Evolutionary conservation across 2,888 invertebrate species (phyloP).

Genomic region (Sphecodes monilicornis): DNA sequence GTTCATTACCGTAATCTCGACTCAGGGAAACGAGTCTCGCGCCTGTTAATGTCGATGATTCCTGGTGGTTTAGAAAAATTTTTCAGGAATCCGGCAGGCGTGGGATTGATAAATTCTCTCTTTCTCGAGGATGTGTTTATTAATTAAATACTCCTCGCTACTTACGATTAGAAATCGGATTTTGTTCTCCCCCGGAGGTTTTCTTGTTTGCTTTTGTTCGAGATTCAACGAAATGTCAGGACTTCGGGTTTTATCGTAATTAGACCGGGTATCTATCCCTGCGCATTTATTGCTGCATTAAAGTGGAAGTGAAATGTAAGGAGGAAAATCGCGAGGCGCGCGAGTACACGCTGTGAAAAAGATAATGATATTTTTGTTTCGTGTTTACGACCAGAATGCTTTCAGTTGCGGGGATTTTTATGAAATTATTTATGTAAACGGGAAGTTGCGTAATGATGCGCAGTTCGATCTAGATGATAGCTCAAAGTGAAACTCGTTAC

Average conservation of each 20-base stretch:
- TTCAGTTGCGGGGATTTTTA: slow-evolving; percentile 10
- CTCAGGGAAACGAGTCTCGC: neutral
- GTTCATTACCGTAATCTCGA: slow-evolving; percentile 33
- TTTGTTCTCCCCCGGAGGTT: neutral
- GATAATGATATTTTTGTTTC: slow-evolving; percentile 2
- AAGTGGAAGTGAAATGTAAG: neutral
- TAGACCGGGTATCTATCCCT: neutral
- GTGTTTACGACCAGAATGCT: slow-evolving; percentile 17
- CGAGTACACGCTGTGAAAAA: neutral
- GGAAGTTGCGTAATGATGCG: neutral
- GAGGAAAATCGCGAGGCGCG: neutral
- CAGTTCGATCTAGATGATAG: neutral
- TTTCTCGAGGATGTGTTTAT: neutral
- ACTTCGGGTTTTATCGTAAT: neutral
- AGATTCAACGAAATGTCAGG: neutral
- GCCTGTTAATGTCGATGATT: neutral
- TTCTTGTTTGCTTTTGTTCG: neutral
- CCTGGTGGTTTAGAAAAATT: neutral
- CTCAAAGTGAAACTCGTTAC: slow-evolving; percentile 1
- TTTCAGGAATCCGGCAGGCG: neutral
- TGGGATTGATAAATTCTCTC: neutral
- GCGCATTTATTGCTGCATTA: neutral
- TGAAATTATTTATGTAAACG: slow-evolving; percentile 9
- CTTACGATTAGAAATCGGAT: neutral
- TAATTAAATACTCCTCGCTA: neutral